phyloP scores from a whole-genome alignment of 2,797 vertebrate species.

The Coccyzus lansbergi region DNA sequence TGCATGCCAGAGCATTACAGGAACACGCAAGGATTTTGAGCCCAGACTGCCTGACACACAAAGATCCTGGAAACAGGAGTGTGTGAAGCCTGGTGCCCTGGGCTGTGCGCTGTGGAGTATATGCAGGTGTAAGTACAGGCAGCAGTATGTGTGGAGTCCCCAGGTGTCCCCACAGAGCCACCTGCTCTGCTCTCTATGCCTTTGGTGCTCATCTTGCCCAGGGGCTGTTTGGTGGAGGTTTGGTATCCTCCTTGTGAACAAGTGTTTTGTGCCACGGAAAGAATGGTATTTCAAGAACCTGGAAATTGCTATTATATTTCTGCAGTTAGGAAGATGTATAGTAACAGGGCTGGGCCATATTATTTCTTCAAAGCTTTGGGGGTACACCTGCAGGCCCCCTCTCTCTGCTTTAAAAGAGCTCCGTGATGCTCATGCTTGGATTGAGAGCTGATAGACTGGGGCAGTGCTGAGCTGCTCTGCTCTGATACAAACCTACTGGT shows the following conservation, averaged over 20 bases:
- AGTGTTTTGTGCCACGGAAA: neutral
- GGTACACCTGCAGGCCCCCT: neutral
- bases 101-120: neutral
- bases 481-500: neutral
- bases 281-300: neutral
- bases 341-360: neutral
- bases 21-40: neutral
- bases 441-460: accelerated
- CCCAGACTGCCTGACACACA: neutral
- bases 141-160: neutral
- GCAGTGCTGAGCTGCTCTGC: neutral
- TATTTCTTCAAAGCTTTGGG: neutral
- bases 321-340: neutral
- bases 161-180: neutral
- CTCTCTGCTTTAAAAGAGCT: no score
- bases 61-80: neutral
- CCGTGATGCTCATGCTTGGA: neutral
- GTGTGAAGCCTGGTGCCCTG: neutral
- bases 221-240: neutral
- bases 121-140: neutral
- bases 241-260: neutral
- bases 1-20: neutral
- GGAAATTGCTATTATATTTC: neutral
- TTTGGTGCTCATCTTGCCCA: neutral
- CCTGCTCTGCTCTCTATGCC: neutral